Evolutionary conservation across 2,113 vertebrate genomes (phyloP).

Genomic region (Casuarius casuarius): DNA sequence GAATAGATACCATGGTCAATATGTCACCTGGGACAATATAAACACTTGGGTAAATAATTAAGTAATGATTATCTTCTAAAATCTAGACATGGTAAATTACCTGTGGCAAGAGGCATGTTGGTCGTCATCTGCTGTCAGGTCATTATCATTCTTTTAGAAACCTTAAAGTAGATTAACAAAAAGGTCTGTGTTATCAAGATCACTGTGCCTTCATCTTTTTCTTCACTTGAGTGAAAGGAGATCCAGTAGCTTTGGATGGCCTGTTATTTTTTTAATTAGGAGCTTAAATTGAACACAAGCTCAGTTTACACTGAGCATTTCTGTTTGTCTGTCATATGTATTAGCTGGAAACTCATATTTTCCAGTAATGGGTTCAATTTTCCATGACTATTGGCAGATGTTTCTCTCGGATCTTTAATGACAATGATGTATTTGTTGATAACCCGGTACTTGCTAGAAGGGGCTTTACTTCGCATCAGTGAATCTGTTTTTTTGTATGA

Average conservation of each 20-base stretch:
- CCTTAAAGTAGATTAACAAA: background rate
- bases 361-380: constrained; percentile 49
- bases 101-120: background rate
- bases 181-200: background rate
- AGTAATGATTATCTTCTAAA: background rate
- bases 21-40: background rate
- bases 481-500: background rate
- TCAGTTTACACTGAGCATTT: constrained; percentile 18
- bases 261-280: constrained; percentile 2
- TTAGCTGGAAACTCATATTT: constrained; percentile 37
- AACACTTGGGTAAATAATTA: background rate
- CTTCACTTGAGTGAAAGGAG: background rate
- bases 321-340: background rate
- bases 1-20: background rate
- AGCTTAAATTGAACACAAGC: background rate
- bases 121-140: background rate
- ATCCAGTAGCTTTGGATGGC: background rate
- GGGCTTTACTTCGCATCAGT: background rate
- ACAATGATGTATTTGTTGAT: constrained; percentile 63
- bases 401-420: constrained; percentile 47
- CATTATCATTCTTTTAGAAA: background rate
- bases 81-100: background rate
- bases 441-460: constrained; percentile 42
- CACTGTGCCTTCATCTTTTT: background rate
- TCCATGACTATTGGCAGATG: constrained; percentile 35